Base-by-base conservation (phyloP, 2,797 vertebrate species). In the Cossypha niveicapilla region DNA sequence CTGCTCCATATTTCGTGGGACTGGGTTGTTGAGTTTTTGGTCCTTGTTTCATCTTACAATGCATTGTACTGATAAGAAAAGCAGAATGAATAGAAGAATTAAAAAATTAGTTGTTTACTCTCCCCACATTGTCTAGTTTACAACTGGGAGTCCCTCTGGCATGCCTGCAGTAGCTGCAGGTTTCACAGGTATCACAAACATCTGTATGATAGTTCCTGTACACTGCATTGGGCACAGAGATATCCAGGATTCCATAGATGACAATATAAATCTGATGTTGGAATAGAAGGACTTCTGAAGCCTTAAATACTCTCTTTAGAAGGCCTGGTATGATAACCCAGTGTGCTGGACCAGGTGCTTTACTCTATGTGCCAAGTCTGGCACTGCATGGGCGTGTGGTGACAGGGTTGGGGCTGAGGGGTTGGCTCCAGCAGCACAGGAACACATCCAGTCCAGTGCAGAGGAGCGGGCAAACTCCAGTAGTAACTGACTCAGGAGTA, bases 361-460 rank as follows among this genome's bases (percentile, higher is more conserved):
- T 37, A 19, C 15, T 32, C n/a, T 6, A 5, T 37, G 10, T 41
- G 17, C 44, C 0, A 6, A 23, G 21, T 27, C 13, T 2, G 4
- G 57, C 16, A 2, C 39, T 54, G 71, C 53, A 44, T 54, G 10
- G 45, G 47, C 23, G 32, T 32, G 5, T 8, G 28, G 53, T 24
- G 39, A 44, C 32, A 35, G 34, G 30, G 24, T 5, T 41, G 41
- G 35, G 30, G 32, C 53, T 53, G 16, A 9, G 35, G 28, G 27
- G 5, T 15, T 34, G 44, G 27, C 50, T 67, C n/a, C 42, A 73
- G 68, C 27, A 73, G 37, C 34, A 32, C 8, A 58, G 47, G 56
- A 56, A 9, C 35, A 23, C 6, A 0, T 72, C 11, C 50, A 47
- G 30, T 30, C 18, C 34, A 41, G 19, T 34, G 41, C 48, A 39